Evolutionary conservation across 2,888 invertebrate species (phyloP).

Genomic region (Malthinus flaveolus): DNA sequence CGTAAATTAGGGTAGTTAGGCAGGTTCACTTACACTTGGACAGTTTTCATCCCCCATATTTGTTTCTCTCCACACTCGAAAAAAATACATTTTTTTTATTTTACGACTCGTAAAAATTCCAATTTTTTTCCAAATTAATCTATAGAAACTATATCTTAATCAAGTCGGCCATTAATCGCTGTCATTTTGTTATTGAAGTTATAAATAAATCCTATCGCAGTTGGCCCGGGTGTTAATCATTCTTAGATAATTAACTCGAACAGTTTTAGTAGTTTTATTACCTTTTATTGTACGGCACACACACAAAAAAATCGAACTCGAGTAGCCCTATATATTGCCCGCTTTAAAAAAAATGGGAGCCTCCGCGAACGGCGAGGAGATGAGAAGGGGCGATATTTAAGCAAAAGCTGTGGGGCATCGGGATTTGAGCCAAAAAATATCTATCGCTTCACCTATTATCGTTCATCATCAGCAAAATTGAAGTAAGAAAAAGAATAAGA

Average conservation of each 20-base stretch:
- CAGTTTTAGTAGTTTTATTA: slow-evolving; percentile 16
- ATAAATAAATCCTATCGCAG: slow-evolving; percentile 34
- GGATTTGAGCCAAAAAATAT: slow-evolving; percentile 30
- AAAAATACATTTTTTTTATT: neutral
- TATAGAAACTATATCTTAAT: slow-evolving; percentile 38
- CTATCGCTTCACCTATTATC: slow-evolving; percentile 53
- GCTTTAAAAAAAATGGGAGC: slow-evolving; percentile 5
- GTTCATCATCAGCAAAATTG: slow-evolving; percentile 51
- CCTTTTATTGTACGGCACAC: slow-evolving; percentile 10
- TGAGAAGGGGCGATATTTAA: neutral
- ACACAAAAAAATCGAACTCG: slow-evolving; percentile 11
- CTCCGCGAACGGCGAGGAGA: neutral
- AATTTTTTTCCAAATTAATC: slow-evolving; percentile 31
- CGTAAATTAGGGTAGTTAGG: slow-evolving; percentile 25
- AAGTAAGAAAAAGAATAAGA: slow-evolving; percentile 51
- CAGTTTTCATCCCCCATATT: slow-evolving; percentile 24
- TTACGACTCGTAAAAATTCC: neutral
- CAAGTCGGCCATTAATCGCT: slow-evolving; percentile 35
- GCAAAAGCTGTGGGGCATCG: neutral
- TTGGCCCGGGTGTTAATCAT: slow-evolving; percentile 37
- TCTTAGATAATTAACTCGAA: slow-evolving; percentile 36
- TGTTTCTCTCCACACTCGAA: neutral
- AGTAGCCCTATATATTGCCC: slow-evolving; percentile 11
- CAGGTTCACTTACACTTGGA: slow-evolving; percentile 24
- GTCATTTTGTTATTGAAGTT: slow-evolving; percentile 40